Evolutionary conservation across 2,113 vertebrate species (phyloP).

Genomic region (Sminthopsis crassicaudata): DNA sequence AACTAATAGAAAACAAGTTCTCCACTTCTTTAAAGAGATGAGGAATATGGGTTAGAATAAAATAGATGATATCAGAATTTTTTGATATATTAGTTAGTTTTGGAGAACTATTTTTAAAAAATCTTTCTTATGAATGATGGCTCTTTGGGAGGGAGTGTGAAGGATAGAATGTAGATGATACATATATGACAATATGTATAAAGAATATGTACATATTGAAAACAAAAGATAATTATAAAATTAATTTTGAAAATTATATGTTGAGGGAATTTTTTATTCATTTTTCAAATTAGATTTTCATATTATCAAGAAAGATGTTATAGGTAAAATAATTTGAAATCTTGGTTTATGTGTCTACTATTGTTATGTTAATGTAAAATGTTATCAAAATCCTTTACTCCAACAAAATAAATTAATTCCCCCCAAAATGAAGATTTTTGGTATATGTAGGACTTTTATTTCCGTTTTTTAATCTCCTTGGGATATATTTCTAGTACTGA

Average conservation of each 20-base stretch:
- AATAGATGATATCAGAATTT: background rate
- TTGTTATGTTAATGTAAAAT: background rate
- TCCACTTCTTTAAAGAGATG: background rate
- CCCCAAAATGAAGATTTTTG: background rate
- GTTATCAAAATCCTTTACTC: background rate
- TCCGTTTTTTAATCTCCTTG: background rate
- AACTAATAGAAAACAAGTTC: background rate
- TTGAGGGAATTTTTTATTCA: background rate
- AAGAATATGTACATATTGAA: background rate
- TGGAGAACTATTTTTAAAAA: background rate
- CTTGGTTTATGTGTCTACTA: background rate
- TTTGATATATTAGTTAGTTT: background rate
- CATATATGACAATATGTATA: background rate
- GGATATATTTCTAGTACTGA: background rate
- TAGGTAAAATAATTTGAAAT: background rate
- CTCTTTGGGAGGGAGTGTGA: background rate
- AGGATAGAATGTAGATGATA: background rate
- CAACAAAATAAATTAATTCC: background rate
- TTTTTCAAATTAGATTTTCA: background rate
- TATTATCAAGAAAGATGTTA: background rate
- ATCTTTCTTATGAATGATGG: background rate
- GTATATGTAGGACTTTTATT: background rate
- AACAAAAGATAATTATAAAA: background rate
- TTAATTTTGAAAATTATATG: background rate
- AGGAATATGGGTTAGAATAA: background rate